Base-by-base conservation (phyloP, 2,113 vertebrate genomes). In the Sinosuthora webbiana region DNA sequence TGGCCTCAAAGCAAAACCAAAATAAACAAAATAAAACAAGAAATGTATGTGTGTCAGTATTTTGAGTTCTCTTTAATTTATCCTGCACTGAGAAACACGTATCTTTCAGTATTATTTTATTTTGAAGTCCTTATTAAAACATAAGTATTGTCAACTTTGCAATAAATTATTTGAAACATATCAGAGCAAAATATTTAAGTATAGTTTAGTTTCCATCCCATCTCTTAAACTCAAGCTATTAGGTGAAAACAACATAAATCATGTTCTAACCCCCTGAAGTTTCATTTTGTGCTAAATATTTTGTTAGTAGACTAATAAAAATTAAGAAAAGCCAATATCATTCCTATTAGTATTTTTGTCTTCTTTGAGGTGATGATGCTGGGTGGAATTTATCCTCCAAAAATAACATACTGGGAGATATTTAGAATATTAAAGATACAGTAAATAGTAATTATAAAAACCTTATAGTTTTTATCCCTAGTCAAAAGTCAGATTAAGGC, bases 1-100 rank as follows among this genome's bases (percentile, higher is more conserved):
- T 86, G 8, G 11, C 15, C n/a, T 77, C 22, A 91, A 65, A 62
- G 7, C 7, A 81, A 78, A 87, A 79, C 19, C 4, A 74, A 65
- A 33, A 19, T 12, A 52, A 42, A 25, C 11, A 24, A 41, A 45
- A 17, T 2, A 31, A 13, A 24, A 10, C 8, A 37, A 11, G 6
- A 0, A 49, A 31, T 33, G 1, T 42, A 20, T 56, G 16, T 45
- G 4, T 83, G 39, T 57, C 15, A 47, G 0, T 71, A 18, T 86
- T 94, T 57, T 63, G 18, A 68, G 80, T 79, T 73, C 27, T 83
- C 16, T 84, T 87, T 70, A 42, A 81, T 59, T 89, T 73, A 44
- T 15, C 31, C 15, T 91, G 17, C 20, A 28, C 7, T 69, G 45
- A 91, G 44, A 91, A 93, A 55, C 2, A 39, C 1, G 0, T 33